These are phyloP conservation scores for Sipha maydis DNA, from an alignment of 2,888 invertebrate genomes.

Conservation along the genomic window DNA sequence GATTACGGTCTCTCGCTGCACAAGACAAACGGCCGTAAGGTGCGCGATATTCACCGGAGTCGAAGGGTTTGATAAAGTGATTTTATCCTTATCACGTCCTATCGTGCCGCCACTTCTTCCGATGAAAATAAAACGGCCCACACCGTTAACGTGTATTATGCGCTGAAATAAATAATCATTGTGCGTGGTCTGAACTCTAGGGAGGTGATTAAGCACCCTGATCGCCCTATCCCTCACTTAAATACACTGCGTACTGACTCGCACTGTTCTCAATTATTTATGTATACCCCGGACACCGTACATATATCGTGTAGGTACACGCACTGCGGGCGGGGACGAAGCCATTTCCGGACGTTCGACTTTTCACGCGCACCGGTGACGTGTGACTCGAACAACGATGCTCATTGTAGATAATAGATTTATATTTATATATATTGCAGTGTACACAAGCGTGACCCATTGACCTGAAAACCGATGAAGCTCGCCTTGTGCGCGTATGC, in stretches of 20 bases:
- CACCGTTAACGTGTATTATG: too few species aligned
- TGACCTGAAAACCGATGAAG: slow-evolving; percentile 9
- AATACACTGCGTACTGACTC: neutral
- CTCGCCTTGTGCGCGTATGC: neutral
- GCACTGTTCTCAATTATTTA: neutral
- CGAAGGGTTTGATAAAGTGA: neutral
- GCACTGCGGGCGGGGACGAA: neutral
- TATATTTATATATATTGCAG: too few species aligned
- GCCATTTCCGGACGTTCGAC: neutral
- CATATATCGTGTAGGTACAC: neutral
- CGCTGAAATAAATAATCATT: too few species aligned
- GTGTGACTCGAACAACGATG: slow-evolving; percentile 1
- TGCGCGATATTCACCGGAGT: neutral
- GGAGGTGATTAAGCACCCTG: too few species aligned
- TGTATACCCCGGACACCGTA: neutral
- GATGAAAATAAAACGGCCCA: too few species aligned
- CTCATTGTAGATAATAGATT: neutral
- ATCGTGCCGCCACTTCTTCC: too few species aligned
- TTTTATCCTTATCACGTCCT: too few species aligned
- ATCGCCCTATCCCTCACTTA: neutral
- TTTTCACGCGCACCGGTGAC: neutral
- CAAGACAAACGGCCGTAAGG: too few species aligned
- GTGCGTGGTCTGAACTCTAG: too few species aligned
- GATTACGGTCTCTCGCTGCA: too few species aligned
- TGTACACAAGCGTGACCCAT: neutral